Conservation (phyloP, 2,113 vertebrate species). For the Prietella phreatophila region DNA sequence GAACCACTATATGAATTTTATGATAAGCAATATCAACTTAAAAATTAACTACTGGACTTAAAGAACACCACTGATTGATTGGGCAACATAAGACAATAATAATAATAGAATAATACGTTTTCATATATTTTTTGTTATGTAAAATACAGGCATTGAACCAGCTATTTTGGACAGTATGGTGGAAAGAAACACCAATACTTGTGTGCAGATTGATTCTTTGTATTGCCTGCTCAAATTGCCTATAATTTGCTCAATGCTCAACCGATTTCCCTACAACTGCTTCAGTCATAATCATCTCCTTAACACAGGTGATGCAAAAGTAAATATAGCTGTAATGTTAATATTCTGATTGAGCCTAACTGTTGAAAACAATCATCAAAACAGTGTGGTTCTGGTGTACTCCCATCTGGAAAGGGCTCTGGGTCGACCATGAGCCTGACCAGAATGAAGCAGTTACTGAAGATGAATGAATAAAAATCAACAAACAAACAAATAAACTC, state of each 20-base stretch:
- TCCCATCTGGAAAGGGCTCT: not conserved
- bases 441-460: not conserved
- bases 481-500: not conserved
- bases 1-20: not conserved
- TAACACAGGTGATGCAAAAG: not conserved
- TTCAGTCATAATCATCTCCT: not conserved
- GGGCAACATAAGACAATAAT: not conserved
- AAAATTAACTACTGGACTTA: not conserved
- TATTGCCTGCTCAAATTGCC: not conserved
- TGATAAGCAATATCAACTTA: not conserved
- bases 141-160: not conserved
- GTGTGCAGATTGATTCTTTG: not conserved
- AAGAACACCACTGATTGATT: not conserved
- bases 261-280: not conserved
- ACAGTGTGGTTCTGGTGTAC: not conserved
- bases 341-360: not conserved
- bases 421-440: not conserved
- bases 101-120: not conserved
- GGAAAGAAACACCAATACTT: not conserved
- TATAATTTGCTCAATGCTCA: not conserved
- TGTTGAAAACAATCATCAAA: not conserved
- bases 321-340: not conserved
- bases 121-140: not conserved
- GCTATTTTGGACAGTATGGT: not conserved
- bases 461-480: not conserved